Conservation (phyloP, 2,888 invertebrate species). For the Vesta saturnalis region DNA sequence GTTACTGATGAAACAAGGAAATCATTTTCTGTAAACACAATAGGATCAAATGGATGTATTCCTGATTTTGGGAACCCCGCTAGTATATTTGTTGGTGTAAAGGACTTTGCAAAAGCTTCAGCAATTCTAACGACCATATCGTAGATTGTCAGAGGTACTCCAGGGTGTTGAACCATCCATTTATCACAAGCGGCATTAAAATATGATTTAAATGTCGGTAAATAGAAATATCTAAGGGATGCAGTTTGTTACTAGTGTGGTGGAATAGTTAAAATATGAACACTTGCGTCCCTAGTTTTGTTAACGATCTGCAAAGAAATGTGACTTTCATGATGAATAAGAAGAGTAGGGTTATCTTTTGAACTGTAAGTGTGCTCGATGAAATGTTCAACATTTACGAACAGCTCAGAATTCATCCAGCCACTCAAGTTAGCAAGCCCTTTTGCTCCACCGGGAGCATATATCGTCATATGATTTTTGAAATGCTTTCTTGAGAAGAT, state of each 20-base stretch:
- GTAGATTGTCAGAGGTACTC: too few species aligned
- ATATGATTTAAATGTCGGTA: neutral
- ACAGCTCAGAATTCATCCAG: neutral
- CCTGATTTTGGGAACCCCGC: neutral
- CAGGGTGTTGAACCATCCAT: too few species aligned
- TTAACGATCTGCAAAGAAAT: too few species aligned
- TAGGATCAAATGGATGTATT: neutral
- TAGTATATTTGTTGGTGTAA: neutral
- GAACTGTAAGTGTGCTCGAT: too few species aligned
- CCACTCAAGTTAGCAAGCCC: too few species aligned
- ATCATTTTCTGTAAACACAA: neutral
- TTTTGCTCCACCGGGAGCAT: too few species aligned
- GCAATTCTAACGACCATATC: neutral
- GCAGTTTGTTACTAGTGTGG: neutral
- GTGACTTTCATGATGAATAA: too few species aligned
- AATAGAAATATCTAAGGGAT: neutral
- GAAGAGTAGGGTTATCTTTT: too few species aligned
- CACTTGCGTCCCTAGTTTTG: too few species aligned
- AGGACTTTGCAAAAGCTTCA: neutral
- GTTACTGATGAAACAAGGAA: too few species aligned
- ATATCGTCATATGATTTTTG: neutral
- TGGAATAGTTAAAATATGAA: too few species aligned
- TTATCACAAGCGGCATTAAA: too few species aligned
- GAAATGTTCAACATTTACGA: neutral
- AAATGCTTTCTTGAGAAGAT: neutral